Percentiles rank a stretch among this genome's conserved stretches.
Evolutionary conservation across 2,797 vertebrate species (phyloP).

Genomic region (Hippopotamyrus pictus): DNA sequence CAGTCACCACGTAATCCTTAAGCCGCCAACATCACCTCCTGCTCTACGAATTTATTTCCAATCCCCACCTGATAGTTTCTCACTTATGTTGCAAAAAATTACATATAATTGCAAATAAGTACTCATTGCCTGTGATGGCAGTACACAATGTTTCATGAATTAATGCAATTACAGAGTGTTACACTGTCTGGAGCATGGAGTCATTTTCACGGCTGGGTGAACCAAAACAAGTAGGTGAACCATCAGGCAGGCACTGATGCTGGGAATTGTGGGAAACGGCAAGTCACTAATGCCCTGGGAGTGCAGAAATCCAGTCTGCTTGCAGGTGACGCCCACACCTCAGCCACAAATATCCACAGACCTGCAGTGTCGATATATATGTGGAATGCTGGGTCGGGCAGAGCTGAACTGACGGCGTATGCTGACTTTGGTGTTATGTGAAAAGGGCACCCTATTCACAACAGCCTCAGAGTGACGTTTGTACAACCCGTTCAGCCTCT

Average conservation of each 20-base stretch:
- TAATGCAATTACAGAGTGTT: background rate
- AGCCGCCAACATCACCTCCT: background rate
- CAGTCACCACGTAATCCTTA: background rate
- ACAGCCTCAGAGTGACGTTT: background rate
- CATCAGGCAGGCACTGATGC: background rate
- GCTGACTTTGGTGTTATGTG: background rate
- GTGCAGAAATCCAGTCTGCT: background rate
- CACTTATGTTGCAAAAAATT: background rate
- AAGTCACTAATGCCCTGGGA: background rate
- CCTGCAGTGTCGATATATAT: background rate
- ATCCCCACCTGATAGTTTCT: background rate
- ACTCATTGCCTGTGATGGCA: background rate
- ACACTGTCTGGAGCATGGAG: background rate
- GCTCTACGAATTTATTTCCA: background rate
- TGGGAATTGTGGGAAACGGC: background rate
- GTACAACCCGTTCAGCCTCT: background rate
- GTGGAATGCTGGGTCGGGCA: background rate
- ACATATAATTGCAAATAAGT: background rate
- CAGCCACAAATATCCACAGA: background rate
- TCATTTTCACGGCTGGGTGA: background rate
- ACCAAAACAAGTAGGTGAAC: background rate
- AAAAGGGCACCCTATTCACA: background rate
- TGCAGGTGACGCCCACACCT: background rate
- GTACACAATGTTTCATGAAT: slow-evolving; percentile 5
- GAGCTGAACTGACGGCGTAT: background rate